Evolutionary conservation across 2,797 vertebrate genomes (phyloP).

Genomic region (Lacerta agilis): DNA sequence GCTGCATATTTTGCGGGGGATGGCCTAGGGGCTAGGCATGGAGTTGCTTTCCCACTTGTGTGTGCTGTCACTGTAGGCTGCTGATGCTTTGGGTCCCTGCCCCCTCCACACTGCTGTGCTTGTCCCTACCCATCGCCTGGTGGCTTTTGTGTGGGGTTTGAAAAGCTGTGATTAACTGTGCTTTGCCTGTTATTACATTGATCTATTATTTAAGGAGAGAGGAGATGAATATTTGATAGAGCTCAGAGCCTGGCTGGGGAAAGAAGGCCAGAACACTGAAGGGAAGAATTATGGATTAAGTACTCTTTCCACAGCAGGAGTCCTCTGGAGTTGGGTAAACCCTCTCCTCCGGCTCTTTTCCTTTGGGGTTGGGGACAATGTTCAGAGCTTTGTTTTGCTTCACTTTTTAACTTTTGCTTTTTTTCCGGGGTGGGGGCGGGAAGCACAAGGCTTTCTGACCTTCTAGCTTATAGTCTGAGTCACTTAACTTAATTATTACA

Average conservation of each 20-base stretch:
- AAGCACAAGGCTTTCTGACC: not conserved
- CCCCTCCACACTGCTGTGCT: conserved; percentile 44
- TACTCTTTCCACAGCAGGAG: not conserved
- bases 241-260: conserved; percentile 48
- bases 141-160: conserved; percentile 47
- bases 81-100: not conserved
- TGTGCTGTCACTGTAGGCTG: not conserved
- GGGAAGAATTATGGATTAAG: not conserved
- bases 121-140: conserved; percentile 26
- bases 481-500: not conserved
- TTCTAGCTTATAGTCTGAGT: not conserved
- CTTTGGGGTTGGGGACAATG: not conserved
- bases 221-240: conserved; percentile 69
- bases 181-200: conserved; percentile 68
- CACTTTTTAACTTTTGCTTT: fast-evolving
- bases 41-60: conserved; percentile 19
- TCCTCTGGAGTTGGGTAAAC: not conserved
- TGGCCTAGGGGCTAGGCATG: not conserved
- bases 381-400: not conserved
- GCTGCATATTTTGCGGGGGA: not conserved
- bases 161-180: conserved; percentile 61
- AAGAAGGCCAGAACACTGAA: conserved; percentile 33
- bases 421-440: not conserved
- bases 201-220: conserved; percentile 76
- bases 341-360: not conserved